These are phyloP conservation scores for Zaprionus kolodkinae DNA, from an alignment of 1,140 invertebrate species.

Conservation along the genomic window DNA sequence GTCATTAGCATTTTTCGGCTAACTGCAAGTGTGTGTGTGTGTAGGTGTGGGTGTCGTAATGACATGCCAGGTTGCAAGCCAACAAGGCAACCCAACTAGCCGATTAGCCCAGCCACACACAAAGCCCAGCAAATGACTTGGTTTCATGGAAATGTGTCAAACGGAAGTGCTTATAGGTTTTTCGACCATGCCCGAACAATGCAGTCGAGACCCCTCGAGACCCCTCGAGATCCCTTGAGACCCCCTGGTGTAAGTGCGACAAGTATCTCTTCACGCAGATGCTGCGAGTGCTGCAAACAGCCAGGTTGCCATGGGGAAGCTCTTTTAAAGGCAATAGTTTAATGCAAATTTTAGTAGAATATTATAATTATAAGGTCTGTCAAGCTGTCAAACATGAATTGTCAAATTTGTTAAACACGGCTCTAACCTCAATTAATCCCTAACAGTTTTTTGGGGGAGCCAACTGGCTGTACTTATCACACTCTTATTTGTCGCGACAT, in stretches of 20 bases:
- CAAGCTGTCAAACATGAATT: neutral
- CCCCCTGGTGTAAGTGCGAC: slow-evolving; percentile 6
- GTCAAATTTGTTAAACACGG: no score
- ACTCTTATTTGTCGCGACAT: slow-evolving; percentile 60
- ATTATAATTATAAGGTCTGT: neutral
- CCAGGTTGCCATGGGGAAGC: neutral
- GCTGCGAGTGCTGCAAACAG: slow-evolving; percentile 36
- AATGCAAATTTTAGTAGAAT: neutral
- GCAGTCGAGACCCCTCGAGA: neutral
- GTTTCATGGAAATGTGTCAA: slow-evolving; percentile 64
- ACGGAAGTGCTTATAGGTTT: slow-evolving; percentile 62
- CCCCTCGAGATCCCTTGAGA: neutral
- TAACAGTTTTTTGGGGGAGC: slow-evolving; percentile 22
- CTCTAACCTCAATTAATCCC: neutral
- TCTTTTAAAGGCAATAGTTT: neutral
- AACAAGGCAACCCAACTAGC: slow-evolving; percentile 15
- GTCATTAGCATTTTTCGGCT: slow-evolving; percentile 80
- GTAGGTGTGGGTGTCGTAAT: slow-evolving; percentile 49
- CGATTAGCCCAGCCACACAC: slow-evolving; percentile 32
- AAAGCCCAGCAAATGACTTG: slow-evolving; percentile 55
- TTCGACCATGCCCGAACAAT: slow-evolving; percentile 21
- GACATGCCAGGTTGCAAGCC: slow-evolving; percentile 67
- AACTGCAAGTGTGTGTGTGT: slow-evolving; percentile 35
- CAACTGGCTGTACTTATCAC: slow-evolving; percentile 37
- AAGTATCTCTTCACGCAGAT: slow-evolving; percentile 1